A percentile compares a stretch with the other conserved stretches of the same genome.
phyloP scores from a whole-genome alignment of 2,113 vertebrate genomes.

The Garra rufa region DNA sequence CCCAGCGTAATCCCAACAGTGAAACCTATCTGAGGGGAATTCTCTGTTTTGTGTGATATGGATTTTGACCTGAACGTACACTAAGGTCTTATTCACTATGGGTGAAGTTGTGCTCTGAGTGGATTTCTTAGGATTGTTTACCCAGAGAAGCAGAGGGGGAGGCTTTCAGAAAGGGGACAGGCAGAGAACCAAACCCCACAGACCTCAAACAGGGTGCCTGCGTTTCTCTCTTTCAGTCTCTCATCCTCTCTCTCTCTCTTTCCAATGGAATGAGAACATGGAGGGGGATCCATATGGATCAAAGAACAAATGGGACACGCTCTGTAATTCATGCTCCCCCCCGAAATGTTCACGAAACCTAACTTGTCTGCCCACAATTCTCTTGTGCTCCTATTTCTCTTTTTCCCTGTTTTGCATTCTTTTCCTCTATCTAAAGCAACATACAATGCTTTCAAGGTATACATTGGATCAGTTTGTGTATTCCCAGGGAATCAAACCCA shows the following conservation, averaged over 20 bases:
- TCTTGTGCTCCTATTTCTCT: neutral
- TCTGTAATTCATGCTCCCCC: neutral
- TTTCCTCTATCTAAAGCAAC: neutral
- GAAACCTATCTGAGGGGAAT: constrained; percentile 22
- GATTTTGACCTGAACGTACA: constrained; percentile 38
- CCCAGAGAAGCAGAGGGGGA: constrained; percentile 36
- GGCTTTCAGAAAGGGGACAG: constrained; percentile 45
- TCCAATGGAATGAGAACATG: constrained; percentile 32
- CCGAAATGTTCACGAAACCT: neutral
- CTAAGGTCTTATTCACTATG: constrained; percentile 40
- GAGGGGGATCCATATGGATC: constrained; percentile 23
- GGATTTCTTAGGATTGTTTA: constrained; percentile 54
- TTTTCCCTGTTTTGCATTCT: neutral
- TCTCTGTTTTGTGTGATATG: constrained; percentile 35
- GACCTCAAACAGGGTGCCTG: constrained; percentile 46
- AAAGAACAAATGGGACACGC: constrained; percentile 19
- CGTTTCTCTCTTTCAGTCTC: constrained; percentile 28
- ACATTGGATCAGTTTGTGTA: neutral
- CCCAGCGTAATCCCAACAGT: neutral
- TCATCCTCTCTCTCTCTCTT: constrained; percentile 25
- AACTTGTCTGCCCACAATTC: neutral
- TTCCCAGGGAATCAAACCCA: neutral
- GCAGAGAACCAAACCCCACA: constrained; percentile 41
- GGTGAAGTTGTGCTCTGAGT: constrained; percentile 39
- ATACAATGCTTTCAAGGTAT: neutral